Base-by-base conservation (phyloP, 2,888 invertebrate genomes). In the Drosophila cognata region DNA sequence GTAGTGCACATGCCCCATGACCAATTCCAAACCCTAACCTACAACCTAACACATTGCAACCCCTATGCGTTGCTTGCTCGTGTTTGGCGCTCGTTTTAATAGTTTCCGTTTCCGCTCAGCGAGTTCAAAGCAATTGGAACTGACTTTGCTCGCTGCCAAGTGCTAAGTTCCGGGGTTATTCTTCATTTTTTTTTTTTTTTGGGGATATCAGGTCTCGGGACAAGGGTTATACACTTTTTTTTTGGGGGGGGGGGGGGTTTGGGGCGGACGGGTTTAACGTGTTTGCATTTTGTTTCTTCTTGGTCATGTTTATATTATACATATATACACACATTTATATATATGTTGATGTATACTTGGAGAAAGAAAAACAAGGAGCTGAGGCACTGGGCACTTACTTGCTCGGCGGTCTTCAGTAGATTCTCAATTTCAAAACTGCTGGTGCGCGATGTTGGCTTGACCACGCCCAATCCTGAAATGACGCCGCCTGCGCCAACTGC, bases 391-490 rank as follows among this genome's bases (percentile, higher is more conserved):
- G 56, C 62, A 89, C 92, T 94, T 93, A 95, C 95, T 96, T 93
- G 93, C 85, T 93, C 93, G 41, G 93, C 93, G 76, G 93, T 93
- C 90, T 98, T 98, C 81, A 99, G 95, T 90, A 98, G 95, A 94
- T 98, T 98, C 94, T 98, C 98, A 91, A 98, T 98, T 94, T 98
- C 98, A 93, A 98, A 97, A 68, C 98, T 97, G 94, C 98, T 98
- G 74, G 98, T 97, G 85, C 98, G 95, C 61, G 97, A 97, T 84
- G 96, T 95, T 90, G 95, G 96, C 94, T 96, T 96, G 57, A 72
- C 82, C 74, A 84, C 84, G 74, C 84, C 84, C 78, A 84, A 57
- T 53, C 69, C 87, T 16, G 79, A 35, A 61, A 90, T 84, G 73
- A 87, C 58, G 43, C 57, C 89, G 43, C 80, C 87, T 11, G 48